Base-by-base conservation (phyloP, 2,797 vertebrate species). In the Hippoglossus hippoglossus region DNA sequence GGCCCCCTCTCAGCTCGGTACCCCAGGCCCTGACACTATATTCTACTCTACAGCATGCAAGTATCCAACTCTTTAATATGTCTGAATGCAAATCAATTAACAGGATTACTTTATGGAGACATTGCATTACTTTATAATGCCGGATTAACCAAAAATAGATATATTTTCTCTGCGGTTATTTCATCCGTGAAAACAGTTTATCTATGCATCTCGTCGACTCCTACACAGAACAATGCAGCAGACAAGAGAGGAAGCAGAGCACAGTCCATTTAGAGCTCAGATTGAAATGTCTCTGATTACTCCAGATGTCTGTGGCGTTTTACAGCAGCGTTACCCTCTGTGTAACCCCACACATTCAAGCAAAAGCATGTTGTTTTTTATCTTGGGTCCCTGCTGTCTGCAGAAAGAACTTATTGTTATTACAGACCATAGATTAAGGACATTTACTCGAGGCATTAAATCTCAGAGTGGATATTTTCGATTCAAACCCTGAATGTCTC, bases 341-440 rank as follows among this genome's bases (percentile, higher is more conserved):
- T 59, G 34, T 76, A 52, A 76, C 78, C 71, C 47, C 65, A 70
- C 67, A 60, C 70, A 46, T 68, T 78, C 47, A 57, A 39, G 47
- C 18, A 19, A 59, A 55, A 60, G 41, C 39, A 62, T 13, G 9
- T 18, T 68, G 34, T 46, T 36, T n/a, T 73, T 71, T 34, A 36
- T 63, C 24, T 77, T 44, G 50, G 70, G 49, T 62, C 66, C 77
- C 12, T 75, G 59, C 67, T 66, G 36, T 46, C 70, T 31, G 10
- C 41, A 67, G 26, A 56, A 73, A 75, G 41, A n/a, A 77, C 82
- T 63, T 46, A 70, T 68, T 57, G 44, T 31, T 77, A 63, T 79
- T 63, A 50, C 9, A 67, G 58, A 22, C 52, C 65, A 49, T 59
- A 54, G 64, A 71, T 71, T 68, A 34, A 44, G 25, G 22, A 49